Conservation (phyloP, 2,888 invertebrate species). For the Notodonta dromedarius region DNA sequence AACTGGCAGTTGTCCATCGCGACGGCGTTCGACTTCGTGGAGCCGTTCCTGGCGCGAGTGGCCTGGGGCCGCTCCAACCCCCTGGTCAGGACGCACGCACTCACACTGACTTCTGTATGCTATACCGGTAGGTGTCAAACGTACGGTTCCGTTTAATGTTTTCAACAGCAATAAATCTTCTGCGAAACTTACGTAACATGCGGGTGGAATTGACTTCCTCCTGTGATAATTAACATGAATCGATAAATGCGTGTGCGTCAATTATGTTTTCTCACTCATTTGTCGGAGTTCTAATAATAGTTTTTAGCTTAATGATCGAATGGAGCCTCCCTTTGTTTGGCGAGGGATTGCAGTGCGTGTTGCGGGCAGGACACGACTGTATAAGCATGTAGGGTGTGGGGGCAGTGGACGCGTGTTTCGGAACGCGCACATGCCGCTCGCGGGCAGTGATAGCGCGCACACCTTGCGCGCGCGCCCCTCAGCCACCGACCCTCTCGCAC, state of each 20-base stretch:
- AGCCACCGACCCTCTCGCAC: constrained; percentile 67
- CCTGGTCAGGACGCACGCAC: constrained; percentile 88
- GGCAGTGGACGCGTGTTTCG: constrained; percentile 68
- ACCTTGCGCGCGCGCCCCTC: constrained; percentile 78
- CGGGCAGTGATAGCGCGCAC: constrained; percentile 80
- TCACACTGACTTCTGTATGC: constrained; percentile 90
- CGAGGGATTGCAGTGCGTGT: constrained; percentile 59
- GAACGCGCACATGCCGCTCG: constrained; percentile 77
- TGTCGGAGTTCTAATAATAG: constrained; percentile 26
- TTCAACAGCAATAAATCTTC: constrained; percentile 26
- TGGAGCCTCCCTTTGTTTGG: constrained; percentile 63
- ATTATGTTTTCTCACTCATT: constrained; percentile 46
- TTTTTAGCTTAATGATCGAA: constrained; percentile 46
- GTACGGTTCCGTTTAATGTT: neutral
- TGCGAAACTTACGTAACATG: constrained; percentile 51
- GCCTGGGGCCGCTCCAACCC: constrained; percentile 85
- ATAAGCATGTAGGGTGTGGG: constrained; percentile 51
- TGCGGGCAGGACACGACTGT: constrained; percentile 50
- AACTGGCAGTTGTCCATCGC: constrained; percentile 92
- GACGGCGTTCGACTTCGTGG: constrained; percentile 93
- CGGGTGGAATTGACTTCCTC: constrained; percentile 60
- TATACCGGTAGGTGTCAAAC: constrained; percentile 87
- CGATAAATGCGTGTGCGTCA: constrained; percentile 52
- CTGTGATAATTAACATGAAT: constrained; percentile 59
- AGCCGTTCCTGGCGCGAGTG: constrained; percentile 88